Evolutionary conservation across 2,113 vertebrate species (phyloP).

Genomic region (Oplegnathus fasciatus): DNA sequence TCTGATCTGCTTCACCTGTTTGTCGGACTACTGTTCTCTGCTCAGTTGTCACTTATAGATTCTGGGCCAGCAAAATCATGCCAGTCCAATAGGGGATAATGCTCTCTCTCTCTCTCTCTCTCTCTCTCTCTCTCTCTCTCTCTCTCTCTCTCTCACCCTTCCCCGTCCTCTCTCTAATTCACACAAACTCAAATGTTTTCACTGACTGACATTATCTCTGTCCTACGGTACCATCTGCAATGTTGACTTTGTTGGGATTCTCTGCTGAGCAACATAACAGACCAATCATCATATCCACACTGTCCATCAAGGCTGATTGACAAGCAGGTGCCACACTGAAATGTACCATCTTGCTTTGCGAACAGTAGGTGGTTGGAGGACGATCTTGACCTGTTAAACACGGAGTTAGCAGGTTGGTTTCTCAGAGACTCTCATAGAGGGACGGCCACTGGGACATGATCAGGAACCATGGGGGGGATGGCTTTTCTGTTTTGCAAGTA

Average conservation of each 20-base stretch:
- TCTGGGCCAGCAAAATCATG: constrained; percentile 68
- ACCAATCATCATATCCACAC: no score
- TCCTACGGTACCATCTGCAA: not conserved
- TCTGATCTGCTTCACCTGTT: not conserved
- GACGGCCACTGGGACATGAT: no score
- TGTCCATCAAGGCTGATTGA: not conserved
- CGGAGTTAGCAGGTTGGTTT: no score
- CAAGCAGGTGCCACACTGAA: not conserved
- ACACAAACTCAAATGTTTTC: not conserved
- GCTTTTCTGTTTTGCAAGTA: no score
- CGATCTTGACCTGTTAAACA: no score
- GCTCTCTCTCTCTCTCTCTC: not conserved
- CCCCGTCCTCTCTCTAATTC: not conserved
- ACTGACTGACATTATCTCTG: not conserved
- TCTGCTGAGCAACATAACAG: no score
- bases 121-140: constrained; percentile 19
- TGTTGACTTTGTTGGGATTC: not conserved
- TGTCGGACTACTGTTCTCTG: constrained; percentile 2
- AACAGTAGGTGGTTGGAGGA: not conserved
- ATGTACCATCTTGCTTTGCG: not conserved
- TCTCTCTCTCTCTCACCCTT: not conserved
- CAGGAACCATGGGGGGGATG: no score
- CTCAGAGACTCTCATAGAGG: no score
- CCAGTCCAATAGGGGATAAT: constrained; percentile 68
- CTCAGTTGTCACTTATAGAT: constrained; percentile 57